Evolutionary conservation across 2,888 invertebrate genomes (phyloP).

Genomic region (Imbricaverruca yamaguchii): DNA sequence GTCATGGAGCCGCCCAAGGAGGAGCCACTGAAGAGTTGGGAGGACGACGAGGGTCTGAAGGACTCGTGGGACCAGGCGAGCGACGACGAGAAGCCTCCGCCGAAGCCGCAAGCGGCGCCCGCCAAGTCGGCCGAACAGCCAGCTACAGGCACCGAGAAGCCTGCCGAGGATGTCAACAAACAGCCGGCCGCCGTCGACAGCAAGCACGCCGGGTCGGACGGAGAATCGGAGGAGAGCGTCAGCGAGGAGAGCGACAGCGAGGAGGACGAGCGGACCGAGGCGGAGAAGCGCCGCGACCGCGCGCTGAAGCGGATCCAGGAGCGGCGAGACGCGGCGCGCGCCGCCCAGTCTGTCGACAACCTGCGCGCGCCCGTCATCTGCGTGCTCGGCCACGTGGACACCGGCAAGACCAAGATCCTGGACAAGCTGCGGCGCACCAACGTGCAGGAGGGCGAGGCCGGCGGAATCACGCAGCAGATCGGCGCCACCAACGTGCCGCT

Average conservation of each 20-base stretch:
- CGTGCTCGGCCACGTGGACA: conserved; percentile 98
- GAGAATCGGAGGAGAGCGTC: conserved; percentile 23
- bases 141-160: conserved; percentile 25
- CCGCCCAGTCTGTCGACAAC: conserved; percentile 55
- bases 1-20: conserved; percentile 33
- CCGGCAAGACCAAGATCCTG: conserved; percentile 92
- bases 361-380: conserved; percentile 95
- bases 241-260: conserved; percentile 9
- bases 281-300: conserved; percentile 63
- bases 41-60: conserved; percentile 38
- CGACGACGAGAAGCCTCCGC: conserved; percentile 40
- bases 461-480: conserved; percentile 99
- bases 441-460: conserved; percentile 93
- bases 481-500: conserved; percentile 98
- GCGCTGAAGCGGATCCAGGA: conserved; percentile 65
- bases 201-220: conserved; percentile 24
- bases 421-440: conserved; percentile 87
- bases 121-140: conserved; percentile 23
- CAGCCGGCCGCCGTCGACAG: too few species aligned
- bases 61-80: conserved; percentile 36
- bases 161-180: conserved; percentile 21
- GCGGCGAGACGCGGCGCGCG: conserved; percentile 60
- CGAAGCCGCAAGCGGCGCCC: conserved; percentile 24
- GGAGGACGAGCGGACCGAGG: conserved; percentile 59
- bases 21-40: conserved; percentile 36